Conservation (phyloP, 1,140 invertebrate genomes). For the Mesaphorura yosii region DNA sequence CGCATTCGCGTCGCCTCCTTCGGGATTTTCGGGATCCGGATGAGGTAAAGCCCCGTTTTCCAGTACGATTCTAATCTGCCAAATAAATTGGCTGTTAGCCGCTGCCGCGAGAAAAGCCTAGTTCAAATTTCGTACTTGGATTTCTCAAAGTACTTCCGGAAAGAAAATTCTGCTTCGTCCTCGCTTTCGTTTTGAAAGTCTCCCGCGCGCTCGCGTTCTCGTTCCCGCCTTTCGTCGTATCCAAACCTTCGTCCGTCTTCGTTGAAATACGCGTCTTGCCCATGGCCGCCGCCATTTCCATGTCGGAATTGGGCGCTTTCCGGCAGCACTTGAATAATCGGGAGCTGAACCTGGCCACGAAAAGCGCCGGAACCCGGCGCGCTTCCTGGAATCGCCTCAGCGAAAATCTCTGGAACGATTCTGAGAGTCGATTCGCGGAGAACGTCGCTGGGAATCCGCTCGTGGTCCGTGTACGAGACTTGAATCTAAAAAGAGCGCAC, state of each 20-base stretch:
- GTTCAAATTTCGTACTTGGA: no score
- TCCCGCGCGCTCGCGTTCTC: neutral
- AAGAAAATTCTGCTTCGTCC: no score
- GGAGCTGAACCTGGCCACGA: constrained; percentile 4
- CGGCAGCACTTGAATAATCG: constrained; percentile 9
- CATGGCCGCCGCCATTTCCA: no score
- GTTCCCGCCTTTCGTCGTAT: neutral
- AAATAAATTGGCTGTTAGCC: constrained; percentile 16
- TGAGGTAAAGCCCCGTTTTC: constrained; percentile 33
- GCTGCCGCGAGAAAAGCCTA: no score
- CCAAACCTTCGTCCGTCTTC: no score
- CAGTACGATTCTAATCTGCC: constrained; percentile 19
- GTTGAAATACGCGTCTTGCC: no score
- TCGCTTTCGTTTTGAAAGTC: no score
- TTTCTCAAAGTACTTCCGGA: no score
- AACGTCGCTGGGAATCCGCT: constrained; percentile 32
- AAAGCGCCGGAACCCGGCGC: no score
- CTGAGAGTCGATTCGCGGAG: constrained; percentile 32
- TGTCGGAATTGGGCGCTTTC: neutral
- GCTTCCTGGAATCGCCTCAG: constrained; percentile 21
- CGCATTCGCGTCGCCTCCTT: constrained; percentile 32
- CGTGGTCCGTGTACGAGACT: constrained; percentile 34
- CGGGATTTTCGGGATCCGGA: constrained; percentile 36
- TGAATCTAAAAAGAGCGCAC: constrained; percentile 34
- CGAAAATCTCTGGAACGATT: no score